Base-by-base conservation (phyloP, 2,888 invertebrate genomes). In the Calameuta idolon region DNA sequence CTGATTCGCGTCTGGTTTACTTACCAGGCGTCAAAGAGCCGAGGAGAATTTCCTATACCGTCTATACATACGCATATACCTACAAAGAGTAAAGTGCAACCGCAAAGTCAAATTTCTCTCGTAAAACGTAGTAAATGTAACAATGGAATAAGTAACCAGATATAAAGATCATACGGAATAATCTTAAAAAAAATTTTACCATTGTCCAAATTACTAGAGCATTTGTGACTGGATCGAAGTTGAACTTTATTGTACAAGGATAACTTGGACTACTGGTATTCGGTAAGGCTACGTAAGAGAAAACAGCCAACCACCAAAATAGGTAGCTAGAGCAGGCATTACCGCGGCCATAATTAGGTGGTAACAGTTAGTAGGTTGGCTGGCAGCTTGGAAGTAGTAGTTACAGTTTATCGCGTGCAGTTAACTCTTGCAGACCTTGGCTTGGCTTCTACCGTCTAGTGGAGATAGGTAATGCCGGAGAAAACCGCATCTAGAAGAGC, bases 401-500 rank as follows among this genome's bases (percentile, higher is more conserved):
- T 84, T 86, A 79, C 75, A 83, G 82, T 86, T 86, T 85, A 86
- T 86, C 84, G 84, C 82, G 79, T 82, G 83, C 83, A 82, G 83
- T 86, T 83, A 82, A 81, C 82, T 84, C 80, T 79, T 80, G 34
- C 34, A 71, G 31, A 34, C 34, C 71, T 71, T 30, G 71, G 71
- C 71, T 71, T 33, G 33, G 34, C 30, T 71, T 71, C 15, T 71
- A 71, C 30, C 71, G 23, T 23, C 55, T 55, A 55, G 55, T 9
- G 23, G 55, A 55, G 55, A 55, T 71, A 71, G 71, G 71, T 5
- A 33, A 71, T 34, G 34, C 71, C 30, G 34, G 31, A 33, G 83
- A 84, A 84, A 88, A 88, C 87, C 84, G 79, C 84, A 87, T 84
- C 85, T 77, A 82, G 81, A 79, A 82, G 83, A 80, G 82, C 81